Evolutionary conservation across 2,888 invertebrate species (phyloP).

Genomic region (Epinotia demarniana): DNA sequence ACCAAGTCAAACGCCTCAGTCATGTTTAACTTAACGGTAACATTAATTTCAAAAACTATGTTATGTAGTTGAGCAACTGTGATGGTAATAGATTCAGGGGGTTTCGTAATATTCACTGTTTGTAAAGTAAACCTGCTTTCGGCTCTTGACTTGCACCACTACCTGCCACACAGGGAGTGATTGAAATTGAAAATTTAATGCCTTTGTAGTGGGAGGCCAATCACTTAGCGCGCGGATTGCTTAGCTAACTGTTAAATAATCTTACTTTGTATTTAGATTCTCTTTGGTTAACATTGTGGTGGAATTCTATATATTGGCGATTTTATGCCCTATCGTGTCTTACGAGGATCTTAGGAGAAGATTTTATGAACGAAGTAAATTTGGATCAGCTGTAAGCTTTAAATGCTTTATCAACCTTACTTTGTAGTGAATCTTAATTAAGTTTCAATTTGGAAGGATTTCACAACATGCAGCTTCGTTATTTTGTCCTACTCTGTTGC

Average conservation of each 20-base stretch:
- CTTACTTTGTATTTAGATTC: slow-evolving; percentile 29
- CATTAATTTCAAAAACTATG: neutral
- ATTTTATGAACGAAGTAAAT: neutral
- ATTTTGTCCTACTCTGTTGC: neutral
- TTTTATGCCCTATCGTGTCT: too few relatives aligned
- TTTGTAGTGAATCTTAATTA: neutral
- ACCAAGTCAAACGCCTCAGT: too few relatives aligned
- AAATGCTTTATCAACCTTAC: neutral
- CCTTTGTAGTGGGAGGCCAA: slow-evolving; percentile 64
- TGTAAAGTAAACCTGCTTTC: neutral
- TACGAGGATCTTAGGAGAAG: too few relatives aligned
- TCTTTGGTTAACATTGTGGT: neutral
- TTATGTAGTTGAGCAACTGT: too few relatives aligned
- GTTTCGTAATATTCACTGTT: too few relatives aligned
- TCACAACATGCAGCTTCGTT: neutral
- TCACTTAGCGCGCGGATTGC: slow-evolving; percentile 57
- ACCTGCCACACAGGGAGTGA: slow-evolving; percentile 57
- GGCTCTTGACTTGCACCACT: slow-evolving; percentile 42
- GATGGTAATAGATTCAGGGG: too few relatives aligned
- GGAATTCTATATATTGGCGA: neutral
- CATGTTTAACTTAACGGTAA: too few relatives aligned
- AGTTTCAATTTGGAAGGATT: neutral
- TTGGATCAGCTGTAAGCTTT: neutral
- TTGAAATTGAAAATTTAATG: slow-evolving; percentile 73
- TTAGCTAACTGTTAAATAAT: slow-evolving; percentile 40